Conservation (phyloP, 2,888 invertebrate species). For the Tenthredo scrophulariae region DNA sequence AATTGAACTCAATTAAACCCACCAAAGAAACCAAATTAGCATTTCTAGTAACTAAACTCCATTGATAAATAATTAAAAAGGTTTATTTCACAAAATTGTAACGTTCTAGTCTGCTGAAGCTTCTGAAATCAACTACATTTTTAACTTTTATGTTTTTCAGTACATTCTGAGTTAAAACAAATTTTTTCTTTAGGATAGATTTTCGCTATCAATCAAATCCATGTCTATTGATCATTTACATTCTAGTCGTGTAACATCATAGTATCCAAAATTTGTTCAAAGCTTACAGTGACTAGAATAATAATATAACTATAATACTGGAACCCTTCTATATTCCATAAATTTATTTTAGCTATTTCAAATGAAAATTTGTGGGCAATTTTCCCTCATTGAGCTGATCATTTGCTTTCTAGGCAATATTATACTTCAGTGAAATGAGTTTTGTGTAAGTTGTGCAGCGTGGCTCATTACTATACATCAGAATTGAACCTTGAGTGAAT, state of each 20-base stretch:
- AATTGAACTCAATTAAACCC: slow-evolving; percentile 31
- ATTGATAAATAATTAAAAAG: not conserved
- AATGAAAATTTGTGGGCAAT: not conserved
- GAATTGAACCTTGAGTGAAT: not conserved
- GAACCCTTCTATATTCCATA: slow-evolving; percentile 23
- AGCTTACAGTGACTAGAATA: slow-evolving; percentile 37
- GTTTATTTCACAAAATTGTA: slow-evolving; percentile 16
- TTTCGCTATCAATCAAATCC: slow-evolving; percentile 5
- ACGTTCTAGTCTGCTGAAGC: slow-evolving; percentile 40
- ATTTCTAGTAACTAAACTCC: slow-evolving; percentile 17
- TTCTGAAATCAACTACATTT: slow-evolving; percentile 11
- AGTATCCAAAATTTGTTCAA: not conserved
- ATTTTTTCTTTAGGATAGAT: not conserved
- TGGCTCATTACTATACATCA: slow-evolving; percentile 33
- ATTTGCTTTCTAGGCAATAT: not conserved
- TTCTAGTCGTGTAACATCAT: slow-evolving; percentile 40
- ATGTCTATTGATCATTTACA: slow-evolving; percentile 11
- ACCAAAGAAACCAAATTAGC: slow-evolving; percentile 44
- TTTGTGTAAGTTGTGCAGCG: slow-evolving; percentile 46
- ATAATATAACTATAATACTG: slow-evolving; percentile 1
- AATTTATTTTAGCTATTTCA: not conserved
- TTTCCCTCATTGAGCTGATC: not conserved
- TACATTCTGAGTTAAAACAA: slow-evolving; percentile 18
- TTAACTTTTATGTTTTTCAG: not conserved
- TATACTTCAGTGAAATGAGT: slow-evolving; percentile 3